These are phyloP conservation scores for Luperina testacea DNA, from an alignment of 2,888 invertebrate genomes.

Conservation along the genomic window DNA sequence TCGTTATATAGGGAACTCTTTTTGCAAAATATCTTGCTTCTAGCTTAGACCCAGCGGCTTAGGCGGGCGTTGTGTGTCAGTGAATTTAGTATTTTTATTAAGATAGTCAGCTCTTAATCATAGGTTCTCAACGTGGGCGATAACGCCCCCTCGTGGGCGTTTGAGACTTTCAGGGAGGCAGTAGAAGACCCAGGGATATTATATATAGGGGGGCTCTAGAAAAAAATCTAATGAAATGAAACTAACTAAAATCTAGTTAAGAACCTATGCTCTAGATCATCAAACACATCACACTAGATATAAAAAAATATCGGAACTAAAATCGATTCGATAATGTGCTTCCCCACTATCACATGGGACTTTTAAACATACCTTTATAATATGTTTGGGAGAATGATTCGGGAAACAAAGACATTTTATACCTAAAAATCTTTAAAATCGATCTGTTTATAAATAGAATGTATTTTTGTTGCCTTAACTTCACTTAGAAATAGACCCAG, in stretches of 20 bases:
- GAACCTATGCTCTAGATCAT: too few relatives aligned
- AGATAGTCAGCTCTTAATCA: too few relatives aligned
- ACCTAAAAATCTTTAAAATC: not conserved
- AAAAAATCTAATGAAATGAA: not conserved
- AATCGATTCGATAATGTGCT: not conserved
- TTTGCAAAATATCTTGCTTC: not conserved
- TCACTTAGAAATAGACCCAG: not conserved
- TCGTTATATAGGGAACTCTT: not conserved
- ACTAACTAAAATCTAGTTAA: too few relatives aligned
- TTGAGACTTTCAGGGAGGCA: not conserved
- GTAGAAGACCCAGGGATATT: not conserved
- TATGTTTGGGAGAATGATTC: not conserved
- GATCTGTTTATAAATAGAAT: not conserved
- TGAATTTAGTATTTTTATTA: not conserved
- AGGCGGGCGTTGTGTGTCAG: not conserved
- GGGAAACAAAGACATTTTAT: not conserved
- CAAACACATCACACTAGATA: not conserved
- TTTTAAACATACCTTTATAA: not conserved
- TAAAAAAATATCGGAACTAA: not conserved
- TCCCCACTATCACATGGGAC: not conserved
- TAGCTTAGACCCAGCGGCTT: not conserved
- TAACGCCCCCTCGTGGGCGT: not conserved
- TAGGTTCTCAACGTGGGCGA: not conserved
- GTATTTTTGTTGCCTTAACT: not conserved
- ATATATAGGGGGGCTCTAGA: too few relatives aligned